Evolutionary conservation across 2,113 vertebrate species (phyloP), one percentile per base, ranked within the genome.

Genomic region (Apeltes quadracus): DNA sequence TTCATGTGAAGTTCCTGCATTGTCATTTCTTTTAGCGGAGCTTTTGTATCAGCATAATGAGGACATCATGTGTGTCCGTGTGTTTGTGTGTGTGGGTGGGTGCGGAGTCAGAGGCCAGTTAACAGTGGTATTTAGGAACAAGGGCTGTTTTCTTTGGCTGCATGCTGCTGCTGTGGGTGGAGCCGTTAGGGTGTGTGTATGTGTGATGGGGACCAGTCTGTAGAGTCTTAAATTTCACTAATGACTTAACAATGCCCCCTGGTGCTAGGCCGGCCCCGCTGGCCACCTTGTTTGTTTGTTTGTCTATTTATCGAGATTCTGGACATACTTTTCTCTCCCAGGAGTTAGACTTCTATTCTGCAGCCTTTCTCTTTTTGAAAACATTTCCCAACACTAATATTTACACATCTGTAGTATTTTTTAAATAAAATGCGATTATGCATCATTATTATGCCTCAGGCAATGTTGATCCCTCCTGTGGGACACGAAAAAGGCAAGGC

Each of bases 231-330:
- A 85, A 87, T 93, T 92, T 93, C 92, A 89, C 88, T 91, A 91
- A 93, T 91, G 91, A 90, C 87, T 93, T 93, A 93, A 93, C 83
- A 82, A 92, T 86, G 78, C 89, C 91, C 91, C 92, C 91, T 84
- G 88, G 63, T 88, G 83, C 85, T 69, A 48, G 34, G 32, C 80
- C 41, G 65, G 69, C 70, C 79, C 75, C 25, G 27, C 58, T 41
- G 73, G 81, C 55, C 70, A 77, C 81, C 71, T 85, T 91, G 79
- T 88, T 90, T 92, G 86, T 90, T 82, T 93, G 73, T 91, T 87
- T 91, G 89, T 86, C 86, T 91, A 75, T 84, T 82, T 70, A 73
- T 80, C 76, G 81, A 81, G 73, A 87, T 86, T 88, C 83, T 89
- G 86, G 81, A 87, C 44, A 25, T 46, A 70, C 61, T 64, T 25